Conservation (phyloP, 2,888 invertebrate species). For the Lepidocyrtinus sp. region DNA sequence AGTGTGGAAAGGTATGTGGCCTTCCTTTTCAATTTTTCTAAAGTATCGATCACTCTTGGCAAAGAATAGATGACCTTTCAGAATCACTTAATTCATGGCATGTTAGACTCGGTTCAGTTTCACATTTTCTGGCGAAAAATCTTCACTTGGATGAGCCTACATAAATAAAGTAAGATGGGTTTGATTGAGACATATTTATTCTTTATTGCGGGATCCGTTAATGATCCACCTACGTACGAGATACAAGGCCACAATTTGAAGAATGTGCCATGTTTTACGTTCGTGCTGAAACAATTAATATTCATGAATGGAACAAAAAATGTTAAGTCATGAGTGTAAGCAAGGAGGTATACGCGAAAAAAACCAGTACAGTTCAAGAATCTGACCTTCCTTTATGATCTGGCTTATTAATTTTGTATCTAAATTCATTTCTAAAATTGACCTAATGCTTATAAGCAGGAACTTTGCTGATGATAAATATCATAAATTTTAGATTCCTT, state of each 20-base stretch:
- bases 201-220: too few species aligned
- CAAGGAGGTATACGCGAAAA: neutral
- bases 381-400: constrained; percentile 1
- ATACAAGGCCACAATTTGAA: too few species aligned
- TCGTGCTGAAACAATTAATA: constrained; percentile 7
- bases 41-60: neutral
- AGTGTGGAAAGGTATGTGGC: constrained; percentile 67
- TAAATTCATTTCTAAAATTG: too few species aligned
- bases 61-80: neutral
- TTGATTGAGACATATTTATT: too few species aligned
- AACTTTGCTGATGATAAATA: neutral
- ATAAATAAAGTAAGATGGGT: too few species aligned
- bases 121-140: too few species aligned
- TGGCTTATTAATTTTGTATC: neutral
- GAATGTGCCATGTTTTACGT: too few species aligned
- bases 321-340: neutral
- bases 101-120: too few species aligned
- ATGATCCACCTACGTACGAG: too few species aligned
- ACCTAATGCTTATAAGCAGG: neutral
- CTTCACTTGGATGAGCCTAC: too few species aligned
- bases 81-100: neutral
- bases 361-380: neutral
- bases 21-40: too few species aligned
- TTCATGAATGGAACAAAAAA: constrained; percentile 9
- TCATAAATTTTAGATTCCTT: neutral